Conservation (phyloP, 2,113 vertebrate species). For the Poeciliopsis retropinna region DNA sequence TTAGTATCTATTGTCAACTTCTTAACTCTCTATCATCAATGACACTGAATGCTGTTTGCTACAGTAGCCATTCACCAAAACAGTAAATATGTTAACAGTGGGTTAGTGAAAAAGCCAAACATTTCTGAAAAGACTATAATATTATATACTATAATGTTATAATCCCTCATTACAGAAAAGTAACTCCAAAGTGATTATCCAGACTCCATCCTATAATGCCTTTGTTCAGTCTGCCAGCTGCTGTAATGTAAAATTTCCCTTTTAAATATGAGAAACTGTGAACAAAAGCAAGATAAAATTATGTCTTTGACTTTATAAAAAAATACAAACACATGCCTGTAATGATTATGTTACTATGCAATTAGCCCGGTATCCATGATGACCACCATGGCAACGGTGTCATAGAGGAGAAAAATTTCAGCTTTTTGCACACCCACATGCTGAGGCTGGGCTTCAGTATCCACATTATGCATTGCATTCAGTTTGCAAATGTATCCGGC, state of each 20-base stretch:
- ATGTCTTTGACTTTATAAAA: constrained; percentile 1
- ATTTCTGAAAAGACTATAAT: constrained; percentile 1
- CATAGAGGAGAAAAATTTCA: constrained; percentile 38
- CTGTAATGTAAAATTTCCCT: constrained; percentile 20
- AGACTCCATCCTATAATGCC: constrained; percentile 30
- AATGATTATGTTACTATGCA: constrained; percentile 45
- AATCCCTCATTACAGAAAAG: constrained; percentile 51
- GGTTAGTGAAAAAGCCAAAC: constrained; percentile 47
- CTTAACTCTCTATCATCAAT: background rate
- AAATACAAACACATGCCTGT: constrained; percentile 33
- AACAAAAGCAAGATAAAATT: constrained; percentile 10
- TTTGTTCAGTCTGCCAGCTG: constrained; percentile 33
- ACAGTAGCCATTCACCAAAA: constrained; percentile 12
- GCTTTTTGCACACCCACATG: constrained; percentile 62
- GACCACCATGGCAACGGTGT: constrained; percentile 62
- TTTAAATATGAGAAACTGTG: background rate
- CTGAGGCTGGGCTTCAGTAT: constrained; percentile 18
- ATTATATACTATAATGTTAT: too few relatives aligned
- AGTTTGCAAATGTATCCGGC: background rate
- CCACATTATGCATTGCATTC: constrained; percentile 31
- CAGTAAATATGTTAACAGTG: constrained; percentile 52
- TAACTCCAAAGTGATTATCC: constrained; percentile 34
- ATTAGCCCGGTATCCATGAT: constrained; percentile 43
- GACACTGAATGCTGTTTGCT: background rate
- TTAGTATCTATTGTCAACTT: too few relatives aligned